A percentile compares a stretch with the other conserved stretches of the same genome.
Conservation (phyloP, 92 coral and sea anemone species). For the Phenganax stokvisi region DNA sequence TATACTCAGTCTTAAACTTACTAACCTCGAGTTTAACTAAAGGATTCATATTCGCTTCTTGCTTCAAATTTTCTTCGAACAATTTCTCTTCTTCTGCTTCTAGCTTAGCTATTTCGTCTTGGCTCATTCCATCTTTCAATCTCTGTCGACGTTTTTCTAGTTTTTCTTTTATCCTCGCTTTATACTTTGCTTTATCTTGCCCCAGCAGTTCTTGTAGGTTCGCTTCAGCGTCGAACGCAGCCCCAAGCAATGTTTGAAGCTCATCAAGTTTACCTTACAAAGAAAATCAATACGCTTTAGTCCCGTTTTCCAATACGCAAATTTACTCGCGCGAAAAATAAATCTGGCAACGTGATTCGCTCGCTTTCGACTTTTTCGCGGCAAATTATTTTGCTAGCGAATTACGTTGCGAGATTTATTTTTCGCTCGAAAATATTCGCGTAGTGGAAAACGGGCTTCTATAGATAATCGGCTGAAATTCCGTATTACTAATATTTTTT, state of each 20-base stretch:
- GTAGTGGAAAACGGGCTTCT: too few species aligned
- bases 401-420: too few species aligned
- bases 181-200: constrained; percentile 67
- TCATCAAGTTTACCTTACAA: constrained; percentile 75
- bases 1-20: not conserved
- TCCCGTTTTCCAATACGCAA: not conserved
- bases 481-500: not conserved
- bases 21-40: constrained; percentile 72
- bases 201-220: constrained; percentile 74
- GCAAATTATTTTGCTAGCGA: too few species aligned
- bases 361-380: too few species aligned
- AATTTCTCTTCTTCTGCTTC: constrained; percentile 79
- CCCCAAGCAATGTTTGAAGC: constrained; percentile 74
- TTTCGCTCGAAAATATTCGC: too few species aligned
- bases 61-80: constrained; percentile 61
- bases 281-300: not conserved
- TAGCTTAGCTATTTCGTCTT: constrained; percentile 66
- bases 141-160: constrained; percentile 70
- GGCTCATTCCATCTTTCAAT: constrained; percentile 64
- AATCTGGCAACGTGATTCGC: too few species aligned
- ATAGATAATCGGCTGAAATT: not conserved
- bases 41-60: constrained; percentile 71
- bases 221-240: constrained; percentile 59
- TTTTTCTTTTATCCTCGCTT: constrained; percentile 64
- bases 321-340: too few species aligned